phyloP scores from a whole-genome alignment of 1,140 invertebrate genomes.

The Trachelipus rathkii region DNA sequence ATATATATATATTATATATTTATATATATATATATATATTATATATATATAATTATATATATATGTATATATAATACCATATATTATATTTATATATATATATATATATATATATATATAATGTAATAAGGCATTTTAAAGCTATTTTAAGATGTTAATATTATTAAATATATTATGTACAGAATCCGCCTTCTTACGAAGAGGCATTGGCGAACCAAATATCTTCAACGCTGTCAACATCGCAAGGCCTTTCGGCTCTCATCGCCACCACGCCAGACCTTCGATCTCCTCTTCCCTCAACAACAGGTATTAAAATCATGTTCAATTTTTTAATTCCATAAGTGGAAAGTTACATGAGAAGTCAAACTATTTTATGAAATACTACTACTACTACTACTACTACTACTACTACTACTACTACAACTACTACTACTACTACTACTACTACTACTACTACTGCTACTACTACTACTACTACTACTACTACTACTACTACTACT shows the following conservation, averaged over 20 bases:
- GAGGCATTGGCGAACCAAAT: background rate
- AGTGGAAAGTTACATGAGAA: no score
- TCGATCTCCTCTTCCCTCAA: background rate
- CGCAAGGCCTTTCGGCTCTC: background rate
- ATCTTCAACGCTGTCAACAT: background rate
- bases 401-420: no score
- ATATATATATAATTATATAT: background rate
- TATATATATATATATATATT: background rate
- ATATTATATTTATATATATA: background rate
- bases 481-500: no score
- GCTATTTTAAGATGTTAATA: no score
- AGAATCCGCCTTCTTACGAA: background rate
- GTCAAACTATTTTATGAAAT: no score
- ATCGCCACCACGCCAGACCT: background rate
- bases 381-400: no score
- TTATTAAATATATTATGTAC: background rate
- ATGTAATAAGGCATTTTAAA: no score
- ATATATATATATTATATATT: background rate
- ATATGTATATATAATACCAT: background rate
- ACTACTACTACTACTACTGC: no score
- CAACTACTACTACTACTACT: no score
- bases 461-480: no score
- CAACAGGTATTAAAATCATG: no score
- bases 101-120: conserved; percentile 9
- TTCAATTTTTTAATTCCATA: no score